Evolutionary conservation across 1,140 invertebrate species (phyloP), one percentile per base, ranked within the genome.

Genomic region (Drosophila persimilis): DNA sequence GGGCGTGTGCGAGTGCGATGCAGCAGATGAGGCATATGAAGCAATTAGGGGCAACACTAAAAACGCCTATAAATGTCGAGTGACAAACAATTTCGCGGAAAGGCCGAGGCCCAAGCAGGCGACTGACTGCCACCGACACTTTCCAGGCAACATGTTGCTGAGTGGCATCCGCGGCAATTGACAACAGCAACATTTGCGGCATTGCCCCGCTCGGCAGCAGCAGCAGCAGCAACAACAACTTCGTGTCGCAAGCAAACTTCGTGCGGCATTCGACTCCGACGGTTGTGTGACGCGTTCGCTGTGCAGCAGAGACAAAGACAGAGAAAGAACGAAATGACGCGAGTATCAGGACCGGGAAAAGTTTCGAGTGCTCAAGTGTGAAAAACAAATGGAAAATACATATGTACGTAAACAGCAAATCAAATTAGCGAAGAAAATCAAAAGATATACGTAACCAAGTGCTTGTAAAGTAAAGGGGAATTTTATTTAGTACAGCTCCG

Each of bases 21-120:
- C 35, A 39, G 35, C 35, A 39, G 3, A 31, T 8, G 52, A 24
- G 60, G 54, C 80, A 84, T 58, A 74, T 74, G 80, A 44, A 76
- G 80, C 73, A 84, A 88, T 85, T 85, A 88, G 81, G 44, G 56
- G 58, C 45, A 52, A 56, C 62, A 86, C 64, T 85, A 81, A 85
- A 88, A 75, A 57, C 70, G 59, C 47, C 64, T 65, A 86, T 86
- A 85, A 85, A 88, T 77, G 83, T 84, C 80, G 80, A 69, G 57
- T 48, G 63, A 75, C 58, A 69, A 77, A 69, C 58, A 75, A 65
- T 74, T 85, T 88, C 83, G 74, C 65, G 70, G 81, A 85, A 85
- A 31, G 50, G 35, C 57, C 44, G 41, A 45, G 7, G 26, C 39
- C 35, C 58, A 46, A 60, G 56, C 24, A 26, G 24, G 24, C 24